phyloP scores from a whole-genome alignment of 2,113 vertebrate species.

The Aspiorhynchus laticeps region DNA sequence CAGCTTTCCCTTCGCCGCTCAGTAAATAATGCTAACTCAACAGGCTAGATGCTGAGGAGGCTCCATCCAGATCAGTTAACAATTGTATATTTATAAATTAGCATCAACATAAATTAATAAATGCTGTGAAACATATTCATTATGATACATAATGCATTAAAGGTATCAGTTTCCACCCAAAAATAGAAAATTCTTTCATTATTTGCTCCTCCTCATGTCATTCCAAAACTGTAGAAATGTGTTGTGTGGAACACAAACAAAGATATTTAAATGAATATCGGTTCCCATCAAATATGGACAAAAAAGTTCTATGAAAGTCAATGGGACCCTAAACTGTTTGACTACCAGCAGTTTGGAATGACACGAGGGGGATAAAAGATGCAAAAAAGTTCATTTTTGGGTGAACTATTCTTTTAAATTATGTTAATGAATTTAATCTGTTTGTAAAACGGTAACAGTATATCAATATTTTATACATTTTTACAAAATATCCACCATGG shows the following conservation, averaged over 20 bases:
- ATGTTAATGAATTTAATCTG: background rate
- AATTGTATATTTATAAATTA: background rate
- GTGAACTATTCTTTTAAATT: background rate
- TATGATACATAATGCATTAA: background rate
- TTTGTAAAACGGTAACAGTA: background rate
- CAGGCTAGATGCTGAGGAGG: slow-evolving; percentile 58
- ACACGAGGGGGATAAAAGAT: too few relatives aligned
- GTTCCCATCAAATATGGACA: too few relatives aligned
- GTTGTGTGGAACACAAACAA: too few relatives aligned
- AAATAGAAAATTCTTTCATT: too few relatives aligned
- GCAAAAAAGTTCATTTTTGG: too few relatives aligned
- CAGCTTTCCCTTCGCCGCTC: slow-evolving; percentile 60
- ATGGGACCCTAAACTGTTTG: background rate
- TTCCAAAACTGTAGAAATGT: too few relatives aligned
- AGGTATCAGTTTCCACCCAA: too few relatives aligned
- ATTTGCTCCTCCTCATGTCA: too few relatives aligned
- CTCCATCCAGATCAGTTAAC: slow-evolving; percentile 7
- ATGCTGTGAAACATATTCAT: background rate
- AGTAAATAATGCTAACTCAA: slow-evolving; percentile 27
- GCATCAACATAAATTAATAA: background rate
- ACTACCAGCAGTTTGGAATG: background rate
- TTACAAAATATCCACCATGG: background rate
- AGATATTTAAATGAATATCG: too few relatives aligned
- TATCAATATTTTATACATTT: background rate
- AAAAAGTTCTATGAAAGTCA: background rate